Conservation (phyloP, 2,888 invertebrate species). For the Hedychridium roseum region DNA sequence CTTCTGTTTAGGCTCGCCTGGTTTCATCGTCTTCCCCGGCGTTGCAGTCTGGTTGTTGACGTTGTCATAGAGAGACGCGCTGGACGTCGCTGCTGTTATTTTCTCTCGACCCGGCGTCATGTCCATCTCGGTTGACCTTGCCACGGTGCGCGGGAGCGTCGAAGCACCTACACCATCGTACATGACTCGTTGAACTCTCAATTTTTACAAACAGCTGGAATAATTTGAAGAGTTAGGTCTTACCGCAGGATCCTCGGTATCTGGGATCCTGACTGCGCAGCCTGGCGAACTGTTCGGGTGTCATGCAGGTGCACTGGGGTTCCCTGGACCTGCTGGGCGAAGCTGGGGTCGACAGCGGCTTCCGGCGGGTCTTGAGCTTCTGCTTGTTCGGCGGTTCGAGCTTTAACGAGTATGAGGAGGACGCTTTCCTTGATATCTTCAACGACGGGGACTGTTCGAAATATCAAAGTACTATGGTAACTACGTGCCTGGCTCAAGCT, state of each 20-base stretch:
- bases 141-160: slow-evolving; percentile 79
- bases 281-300: slow-evolving; percentile 89
- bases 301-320: slow-evolving; percentile 95
- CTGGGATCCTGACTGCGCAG: slow-evolving; percentile 85
- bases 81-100: slow-evolving; percentile 86
- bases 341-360: slow-evolving; percentile 91
- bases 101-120: slow-evolving; percentile 69
- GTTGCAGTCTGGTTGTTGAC: slow-evolving; percentile 65
- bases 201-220: background rate
- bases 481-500: slow-evolving; percentile 4
- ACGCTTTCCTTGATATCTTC: slow-evolving; percentile 97
- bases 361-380: slow-evolving; percentile 87
- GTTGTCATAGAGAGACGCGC: slow-evolving; percentile 88
- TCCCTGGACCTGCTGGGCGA: slow-evolving; percentile 89
- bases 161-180: slow-evolving; percentile 73
- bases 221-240: slow-evolving; percentile 1
- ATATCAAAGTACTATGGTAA: slow-evolving; percentile 27
- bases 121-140: slow-evolving; percentile 76
- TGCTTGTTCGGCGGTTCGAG: slow-evolving; percentile 87
- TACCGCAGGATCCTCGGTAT: slow-evolving; percentile 69
- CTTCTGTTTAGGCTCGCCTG: slow-evolving; percentile 56
- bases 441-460: slow-evolving; percentile 89
- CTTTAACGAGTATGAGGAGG: slow-evolving; percentile 95
- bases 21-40: slow-evolving; percentile 45
- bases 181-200: too few species aligned